Base-by-base conservation (phyloP, 2,113 vertebrate species). In the Trematocara zebra region DNA sequence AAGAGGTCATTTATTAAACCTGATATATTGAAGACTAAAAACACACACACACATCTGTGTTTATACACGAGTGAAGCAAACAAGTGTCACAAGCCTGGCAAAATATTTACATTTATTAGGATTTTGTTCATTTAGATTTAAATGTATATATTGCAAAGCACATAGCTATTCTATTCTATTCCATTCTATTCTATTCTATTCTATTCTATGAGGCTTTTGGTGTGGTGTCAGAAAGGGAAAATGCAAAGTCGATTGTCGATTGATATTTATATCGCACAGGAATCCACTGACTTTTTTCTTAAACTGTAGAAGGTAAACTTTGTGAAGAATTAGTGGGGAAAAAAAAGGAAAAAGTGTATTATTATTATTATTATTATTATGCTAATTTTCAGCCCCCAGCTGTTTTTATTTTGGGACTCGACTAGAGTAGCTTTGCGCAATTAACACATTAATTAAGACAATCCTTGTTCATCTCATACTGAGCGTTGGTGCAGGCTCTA, bases 201-300 rank as follows among this genome's bases (percentile, higher is more conserved):
- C 28, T 33, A 18, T 11, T 18, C 28, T 59, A 17, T 18, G 33
- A 12, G 33, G 18, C 1, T 0, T 67, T 37, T 37, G 33, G 33
- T 20, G 18, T 0, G 4, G 11, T 67, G 61, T 67, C 61, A 67
- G 56, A 1, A 57, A 57, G 6, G 18, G 18, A 20, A 40, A 37
- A 64, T 37, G 10, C 18, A n/a, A 64, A 64, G 2, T n/a, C n/a
- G n/a, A n/a, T 40, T 69, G 0, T 69, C 0, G 1, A 23, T 42
- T 69, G 3, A 69, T 42, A 14, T 69, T 69, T 69, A 1, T 64
- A 7, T 64, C 2, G 6, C 31, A 64, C 17, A n/a, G n/a, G 0
- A 8, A 42, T 69, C 37, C n/a, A 42, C 7, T 1, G n/a, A 69
- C n/a, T 42, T 42, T 20, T 67, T 23, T 42, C 18, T 40, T 67